Evolutionary conservation across 2,797 vertebrate species (phyloP).

Genomic region (Orientallactaga sibirica): DNA sequence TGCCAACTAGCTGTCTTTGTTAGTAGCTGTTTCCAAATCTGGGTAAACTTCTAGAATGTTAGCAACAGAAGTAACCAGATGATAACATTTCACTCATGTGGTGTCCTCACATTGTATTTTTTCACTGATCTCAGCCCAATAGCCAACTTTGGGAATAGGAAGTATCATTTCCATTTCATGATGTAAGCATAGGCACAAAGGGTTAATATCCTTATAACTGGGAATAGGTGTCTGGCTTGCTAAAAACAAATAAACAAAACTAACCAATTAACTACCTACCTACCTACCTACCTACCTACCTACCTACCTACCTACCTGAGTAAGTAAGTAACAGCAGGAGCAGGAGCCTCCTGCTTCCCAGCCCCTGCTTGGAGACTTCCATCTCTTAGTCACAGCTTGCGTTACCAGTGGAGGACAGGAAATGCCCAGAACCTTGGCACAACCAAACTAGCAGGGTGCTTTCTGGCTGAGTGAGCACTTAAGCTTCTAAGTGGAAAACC

Average conservation of each 20-base stretch:
- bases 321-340: background rate
- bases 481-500: background rate
- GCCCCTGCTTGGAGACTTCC: background rate
- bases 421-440: background rate
- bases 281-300: too few relatives aligned
- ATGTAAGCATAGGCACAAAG: background rate
- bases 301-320: background rate
- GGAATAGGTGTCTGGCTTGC: background rate
- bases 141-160: background rate
- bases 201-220: background rate
- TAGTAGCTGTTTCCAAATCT: slow-evolving; percentile 19
- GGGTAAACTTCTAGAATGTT: slow-evolving; percentile 5
- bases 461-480: background rate
- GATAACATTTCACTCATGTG: background rate
- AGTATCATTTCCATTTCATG: slow-evolving; percentile 13
- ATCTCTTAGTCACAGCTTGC: background rate
- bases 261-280: too few relatives aligned
- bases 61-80: background rate
- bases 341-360: background rate
- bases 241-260: background rate
- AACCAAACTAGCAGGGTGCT: background rate
- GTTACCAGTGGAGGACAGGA: background rate
- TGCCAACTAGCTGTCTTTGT: background rate
- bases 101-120: background rate
- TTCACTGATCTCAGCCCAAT: background rate